Evolutionary conservation across 2,888 invertebrate genomes (phyloP), one percentile per base, ranked within the genome.

Genomic region (Boloria euphrosyne): DNA sequence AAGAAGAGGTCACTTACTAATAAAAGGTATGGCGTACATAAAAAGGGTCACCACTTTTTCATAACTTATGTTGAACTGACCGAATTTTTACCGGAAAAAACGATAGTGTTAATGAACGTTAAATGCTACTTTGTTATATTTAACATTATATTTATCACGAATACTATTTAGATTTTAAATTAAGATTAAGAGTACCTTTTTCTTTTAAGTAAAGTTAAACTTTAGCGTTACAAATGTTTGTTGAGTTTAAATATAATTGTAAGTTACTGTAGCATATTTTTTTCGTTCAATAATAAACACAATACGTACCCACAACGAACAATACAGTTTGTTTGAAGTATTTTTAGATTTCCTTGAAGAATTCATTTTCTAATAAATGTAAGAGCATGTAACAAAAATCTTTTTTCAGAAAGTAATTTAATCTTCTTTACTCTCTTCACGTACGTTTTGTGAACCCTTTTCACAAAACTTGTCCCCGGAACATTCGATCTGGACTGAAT

Each of bases 401-500:
- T 71, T 71, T 67, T 65, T 65, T 75, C 80, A 82, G 79, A 78
- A 82, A 85, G 83, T 86, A 86, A 88, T 87, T 86, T 86, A 86
- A 87, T 89, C 80, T 86, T 75, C 76, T 82, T 78, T 82, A 78
- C 81, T 87, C 82, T 82, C 82, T 83, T 76, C 80, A 82, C 78
- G 78, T 80, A 75, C 75, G 75, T 83, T 77, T 81, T 78, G 82
- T 80, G 80, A 86, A 89, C 88, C 90, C 89, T 90, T 89, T 86
- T 90, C 85, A 85, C 80, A 79, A 76, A 89, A 89, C 80, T 86
- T 87, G 83, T 84, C 84, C 78, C 78, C 80, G 79, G 81, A 83
- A 81, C 84, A 86, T 89, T 89, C 87, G 86, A 89, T 89, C 81
- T 84, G 83, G 85, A 89, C 87, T 89, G 85, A 86, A 88, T 88